These are phyloP conservation scores for Eriosoma lanigerum DNA, from an alignment of 1,140 invertebrate species.

Conservation along the genomic window DNA sequence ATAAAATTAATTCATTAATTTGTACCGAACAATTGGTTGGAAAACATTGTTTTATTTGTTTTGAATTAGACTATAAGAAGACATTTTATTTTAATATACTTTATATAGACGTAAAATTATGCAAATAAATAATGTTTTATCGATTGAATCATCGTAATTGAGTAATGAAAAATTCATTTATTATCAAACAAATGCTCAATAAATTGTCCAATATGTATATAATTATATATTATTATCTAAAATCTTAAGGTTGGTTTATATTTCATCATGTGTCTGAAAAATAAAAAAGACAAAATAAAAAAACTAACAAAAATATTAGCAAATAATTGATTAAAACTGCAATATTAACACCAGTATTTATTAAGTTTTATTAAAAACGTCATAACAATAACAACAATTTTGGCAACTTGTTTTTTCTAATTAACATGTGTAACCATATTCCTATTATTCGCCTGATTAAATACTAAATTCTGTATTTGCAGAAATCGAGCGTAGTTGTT, in stretches of 20 bases:
- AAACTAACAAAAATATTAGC: too few relatives aligned
- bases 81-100: not conserved
- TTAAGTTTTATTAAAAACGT: too few relatives aligned
- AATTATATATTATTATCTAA: conserved; percentile 58
- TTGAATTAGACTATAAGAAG: not conserved
- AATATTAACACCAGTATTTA: too few relatives aligned
- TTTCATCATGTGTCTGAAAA: conserved; percentile 86
- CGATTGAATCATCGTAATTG: not conserved
- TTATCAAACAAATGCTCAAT: conserved; percentile 11
- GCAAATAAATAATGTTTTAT: not conserved
- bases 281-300: conserved; percentile 56
- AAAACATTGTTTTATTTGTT: not conserved
- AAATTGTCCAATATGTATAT: too few relatives aligned
- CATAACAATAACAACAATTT: too few relatives aligned
- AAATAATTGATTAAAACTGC: too few relatives aligned
- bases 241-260: conserved; percentile 89
- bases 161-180: not conserved
- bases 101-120: not conserved
- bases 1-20: not conserved
- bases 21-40: not conserved
- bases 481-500: too few relatives aligned
- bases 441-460: too few relatives aligned
- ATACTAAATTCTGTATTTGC: too few relatives aligned
- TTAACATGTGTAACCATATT: too few relatives aligned
- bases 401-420: too few relatives aligned